Base-by-base conservation (phyloP, 2,888 invertebrate genomes). In the Cyrtodaria siliqua region DNA sequence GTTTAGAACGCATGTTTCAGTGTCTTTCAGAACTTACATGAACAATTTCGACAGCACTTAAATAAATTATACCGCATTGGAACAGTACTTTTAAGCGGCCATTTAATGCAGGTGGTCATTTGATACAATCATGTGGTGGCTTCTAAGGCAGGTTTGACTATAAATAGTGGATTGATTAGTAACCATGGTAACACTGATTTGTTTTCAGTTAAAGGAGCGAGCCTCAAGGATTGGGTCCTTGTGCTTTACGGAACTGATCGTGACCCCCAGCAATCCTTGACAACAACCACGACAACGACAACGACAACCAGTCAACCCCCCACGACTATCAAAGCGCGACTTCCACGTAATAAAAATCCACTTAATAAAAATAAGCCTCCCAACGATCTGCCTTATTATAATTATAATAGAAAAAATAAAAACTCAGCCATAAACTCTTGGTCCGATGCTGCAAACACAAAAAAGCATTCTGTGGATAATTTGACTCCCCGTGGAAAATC, bases 211-310 rank as follows among this genome's bases (percentile, higher is more conserved):
- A 86, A 84, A 26, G 80, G 86, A 70, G 60, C 44, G 33, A 49
- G 96, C 82, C 95, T 98, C 88, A 96, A 97, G 94, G 97, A 97
- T 93, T 98, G 98, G 98, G 96, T 97, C 78, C 95, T 98, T 92
- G 96, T 97, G 91, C 95, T 98, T 92, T 97, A 98, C 93, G 98
- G 98, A 87, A 98, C 98, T 72, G 96, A 89, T 61, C 83, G 84
- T 24, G 85, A 87, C 70, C 88, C 89, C 24, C 86, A 86, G 80
- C 84, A 86, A 55, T 83, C 75, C 53, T 61, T 73, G 66, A 82
- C 80, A 24, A 83, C 82, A 67, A 74, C 82, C 27, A 69, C 84
- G 56, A 83, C 84, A 38, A 85, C 86, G 42, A 86, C 86, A 16
- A 86, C 84, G 9, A 82, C 79, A 24, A 63, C 71, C 27, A 66